These are phyloP conservation scores for Drosophila triauraria DNA, from an alignment of 1,140 invertebrate genomes.

Conservation along the genomic window DNA sequence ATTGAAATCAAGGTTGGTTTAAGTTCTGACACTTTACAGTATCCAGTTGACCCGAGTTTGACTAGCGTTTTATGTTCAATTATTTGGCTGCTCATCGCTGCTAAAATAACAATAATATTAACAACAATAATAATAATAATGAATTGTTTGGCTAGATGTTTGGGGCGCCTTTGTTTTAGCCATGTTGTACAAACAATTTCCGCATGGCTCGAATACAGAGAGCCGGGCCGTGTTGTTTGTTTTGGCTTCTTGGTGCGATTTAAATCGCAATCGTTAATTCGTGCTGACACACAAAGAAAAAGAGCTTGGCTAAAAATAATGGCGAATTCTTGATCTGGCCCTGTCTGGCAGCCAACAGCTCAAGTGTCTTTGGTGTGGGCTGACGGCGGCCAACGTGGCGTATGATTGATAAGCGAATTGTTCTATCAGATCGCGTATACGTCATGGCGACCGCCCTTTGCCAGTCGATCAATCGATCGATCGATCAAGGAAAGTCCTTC, in stretches of 20 bases:
- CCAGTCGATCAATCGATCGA: constrained; percentile 19
- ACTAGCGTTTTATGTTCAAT: constrained; percentile 69
- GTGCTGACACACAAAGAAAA: constrained; percentile 72
- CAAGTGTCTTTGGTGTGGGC: constrained; percentile 57
- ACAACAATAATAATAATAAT: constrained; percentile 64
- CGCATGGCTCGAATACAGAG: constrained; percentile 62
- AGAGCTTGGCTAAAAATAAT: constrained; percentile 50
- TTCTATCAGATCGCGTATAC: constrained; percentile 47
- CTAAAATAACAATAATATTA: constrained; percentile 61
- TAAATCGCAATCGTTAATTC: constrained; percentile 68
- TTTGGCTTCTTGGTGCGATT: constrained; percentile 59
- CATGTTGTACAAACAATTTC: constrained; percentile 71
- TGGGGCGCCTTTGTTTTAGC: constrained; percentile 58
- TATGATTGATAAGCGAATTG: constrained; percentile 79
- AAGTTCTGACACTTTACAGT: constrained; percentile 25
- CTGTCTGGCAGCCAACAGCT: constrained; percentile 12
- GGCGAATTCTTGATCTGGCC: constrained; percentile 49
- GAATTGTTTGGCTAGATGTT: constrained; percentile 67
- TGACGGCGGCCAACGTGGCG: constrained; percentile 49
- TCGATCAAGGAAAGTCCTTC: constrained; percentile 65
- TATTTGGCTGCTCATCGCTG: constrained; percentile 55
- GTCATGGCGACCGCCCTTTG: constrained; percentile 59
- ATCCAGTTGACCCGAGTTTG: constrained; percentile 39
- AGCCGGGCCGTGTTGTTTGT: constrained; percentile 46
- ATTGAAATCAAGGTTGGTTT: constrained; percentile 38